Base-by-base conservation (phyloP, 2,113 vertebrate genomes). In the Oostethus manadensis region DNA sequence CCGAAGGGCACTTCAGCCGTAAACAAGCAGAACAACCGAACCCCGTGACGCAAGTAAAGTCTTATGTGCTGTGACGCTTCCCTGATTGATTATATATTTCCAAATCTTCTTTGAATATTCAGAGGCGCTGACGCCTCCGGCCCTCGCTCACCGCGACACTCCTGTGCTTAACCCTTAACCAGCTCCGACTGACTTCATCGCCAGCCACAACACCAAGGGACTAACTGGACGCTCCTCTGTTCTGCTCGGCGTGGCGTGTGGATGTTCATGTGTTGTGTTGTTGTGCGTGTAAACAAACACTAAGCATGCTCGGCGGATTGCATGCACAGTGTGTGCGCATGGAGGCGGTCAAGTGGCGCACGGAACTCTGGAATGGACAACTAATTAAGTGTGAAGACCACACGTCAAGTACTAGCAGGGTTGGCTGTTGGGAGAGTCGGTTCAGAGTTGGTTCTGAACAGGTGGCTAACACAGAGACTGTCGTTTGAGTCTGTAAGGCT, bases 331-430 rank as follows among this genome's bases (percentile, higher is more conserved):
- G 55, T 66, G 62, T 44, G 53, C 56, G 55, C 54, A 44, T 55
- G 14, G 55, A 57, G 42, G 53, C 58, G 59, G 56, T 62, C 56
- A 54, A 17, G 55, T 58, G 70, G 53, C 1, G 40, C 62, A 56
- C 33, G 18, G 22, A 8, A 35, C 50, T 26, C 20, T 40, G 38
- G 16, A 26, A 44, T 56, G 14, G 29, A 26, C 33, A 26, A 76
- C 84, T 82, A 82, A 85, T 82, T 77, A 79, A 13, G 11, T 42
- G 38, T 14, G 14, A 79, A 78, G 71, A 83, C 68, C 56, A 72
- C 65, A 77, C 10, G 14, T 42, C 66, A 56, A 76, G 74, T 68
- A 78, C 66, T 54, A 47, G 45, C 38, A 62, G 60, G 78, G 62
- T 18, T 70, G 65, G 74, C 57, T 69, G 59, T 56, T 62, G 70